Evolutionary conservation across 2,113 vertebrate species (phyloP).

Genomic region (Scytalopus superciliaris): DNA sequence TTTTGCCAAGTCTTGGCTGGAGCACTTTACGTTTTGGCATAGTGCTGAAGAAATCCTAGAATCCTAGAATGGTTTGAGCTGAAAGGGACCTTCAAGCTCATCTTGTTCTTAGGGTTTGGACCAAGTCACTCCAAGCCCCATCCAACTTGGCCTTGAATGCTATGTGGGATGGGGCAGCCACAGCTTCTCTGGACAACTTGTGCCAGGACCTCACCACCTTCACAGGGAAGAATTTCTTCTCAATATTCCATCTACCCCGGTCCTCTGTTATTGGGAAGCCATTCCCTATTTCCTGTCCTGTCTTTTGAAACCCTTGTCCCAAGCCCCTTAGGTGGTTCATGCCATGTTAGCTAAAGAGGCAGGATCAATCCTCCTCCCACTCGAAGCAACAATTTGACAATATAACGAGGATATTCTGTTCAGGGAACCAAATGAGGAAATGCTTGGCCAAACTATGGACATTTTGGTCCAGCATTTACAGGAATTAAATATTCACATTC

Average conservation of each 20-base stretch:
- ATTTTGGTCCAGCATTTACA: not conserved
- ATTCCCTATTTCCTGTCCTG: not conserved
- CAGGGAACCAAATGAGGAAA: too few species aligned
- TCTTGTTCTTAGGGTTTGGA: not conserved
- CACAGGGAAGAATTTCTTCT: not conserved
- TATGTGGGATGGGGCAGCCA: not conserved
- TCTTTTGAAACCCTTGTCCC: not conserved
- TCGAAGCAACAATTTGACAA: too few species aligned
- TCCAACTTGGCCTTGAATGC: not conserved
- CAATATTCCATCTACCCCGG: not conserved
- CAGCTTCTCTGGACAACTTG: rapidly evolving
- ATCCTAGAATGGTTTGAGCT: not conserved
- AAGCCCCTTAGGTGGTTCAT: not conserved
- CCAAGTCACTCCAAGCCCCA: not conserved
- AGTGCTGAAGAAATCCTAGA: not conserved
- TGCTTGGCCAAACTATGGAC: not conserved
- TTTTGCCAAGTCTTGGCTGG: not conserved
- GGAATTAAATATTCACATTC: not conserved
- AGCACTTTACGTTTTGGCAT: not conserved
- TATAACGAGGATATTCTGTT: too few species aligned
- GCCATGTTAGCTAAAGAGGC: not conserved
- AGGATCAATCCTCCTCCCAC: not conserved
- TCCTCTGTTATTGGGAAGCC: not conserved
- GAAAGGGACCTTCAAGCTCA: not conserved
- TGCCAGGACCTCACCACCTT: not conserved